Evolutionary conservation across 2,797 vertebrate species (phyloP), one percentile per base, ranked within the genome.

Genomic region (Falco cherrug): DNA sequence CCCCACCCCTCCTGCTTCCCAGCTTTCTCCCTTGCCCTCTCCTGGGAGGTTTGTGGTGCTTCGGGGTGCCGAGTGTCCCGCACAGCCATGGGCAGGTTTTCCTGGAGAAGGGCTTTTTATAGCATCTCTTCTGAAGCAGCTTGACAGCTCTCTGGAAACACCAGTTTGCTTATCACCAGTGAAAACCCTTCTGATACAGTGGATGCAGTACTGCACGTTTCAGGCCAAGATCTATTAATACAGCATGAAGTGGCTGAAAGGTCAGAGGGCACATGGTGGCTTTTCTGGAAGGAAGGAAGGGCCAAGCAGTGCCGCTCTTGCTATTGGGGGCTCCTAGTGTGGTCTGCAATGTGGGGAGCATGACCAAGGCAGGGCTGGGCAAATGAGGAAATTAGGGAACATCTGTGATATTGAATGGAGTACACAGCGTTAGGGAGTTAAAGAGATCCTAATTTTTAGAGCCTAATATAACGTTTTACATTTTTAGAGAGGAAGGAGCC

Each of bases 91-190:
- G 35, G 45, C 50, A 37, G 65, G 6, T 71, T 91, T 87, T 78
- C 85, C 67, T 84, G 47, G 75, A 60, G 67, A 91, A 76, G 75
- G 17, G 57, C 57, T 92, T 95, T 89, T 94, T 81, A 87, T 89
- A 84, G 70, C 48, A 16, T 26, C 69, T 61, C 64, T 74, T 61
- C 56, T 5, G 2, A 39, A 71, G 82, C 22, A 15, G 41, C 54
- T 59, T 75, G 80, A 71, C 91, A 94, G 94, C 60, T 22, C 37
- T 84, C 57, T 68, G 81, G 43, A 31, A 45, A 77, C 57, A 75
- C 64, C 77, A 68, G 82, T 25, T 53, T 39, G 54, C 78, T 92
- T 60, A 68, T 92, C 84, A 33, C 9, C 39, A 28, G 20, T 3
- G 12, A 54, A 25, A 53, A 54, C 33, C 69, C 51, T 56, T 10